Base-by-base conservation (phyloP, 2,888 invertebrate species). In the Agrochola macilenta region DNA sequence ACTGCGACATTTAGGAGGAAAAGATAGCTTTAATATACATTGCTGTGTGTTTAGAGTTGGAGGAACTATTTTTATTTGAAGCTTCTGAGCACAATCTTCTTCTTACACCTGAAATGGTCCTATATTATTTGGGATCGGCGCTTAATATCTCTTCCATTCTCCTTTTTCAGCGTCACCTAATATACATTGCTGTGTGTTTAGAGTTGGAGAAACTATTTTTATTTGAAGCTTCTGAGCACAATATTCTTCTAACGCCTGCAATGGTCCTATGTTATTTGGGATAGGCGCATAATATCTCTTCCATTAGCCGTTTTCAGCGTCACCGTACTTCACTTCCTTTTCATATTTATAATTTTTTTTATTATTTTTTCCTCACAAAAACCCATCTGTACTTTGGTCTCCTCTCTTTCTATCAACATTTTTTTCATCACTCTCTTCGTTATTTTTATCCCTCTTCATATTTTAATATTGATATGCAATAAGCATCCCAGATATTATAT, bases 131-230 rank as follows among this genome's bases (percentile, higher is more conserved):
- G 5, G 9, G 8, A 9, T 68, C 23, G 0, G 23, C 3, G 9
- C 0, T 26, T 5, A 65, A 26, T 23, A 5, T 52, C 9, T 49
- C 12, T 49, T 66, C 23, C 49, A 8, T 49, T 49, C 26, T 12
- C 8, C 5, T 30, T 0, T 49, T 46, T 26, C 26, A 66, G 20
- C 7, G n/a, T n/a, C n/a, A n/a, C n/a, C n/a, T 57, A 4, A 12
- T 46, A 3, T 84, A 54, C 84, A 85, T 64, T 79, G 79, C 85
- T 73, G 74, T 39, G 5, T 7, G 20, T 0, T 26, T n/a, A 20
- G 39, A 39, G 12, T 43, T 30, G 5, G 39, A 52, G 26, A 20
- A 20, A 69, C 5, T 2, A 20, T 57, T 26, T 14, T n/a, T 30
- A 68, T 52, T n/a, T 17, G n/a, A n/a, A 17, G 7, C 54, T 1